Evolutionary conservation across 1,140 invertebrate species (phyloP), one percentile per base, ranked within the genome.

Genomic region (Drosophila tristis): DNA sequence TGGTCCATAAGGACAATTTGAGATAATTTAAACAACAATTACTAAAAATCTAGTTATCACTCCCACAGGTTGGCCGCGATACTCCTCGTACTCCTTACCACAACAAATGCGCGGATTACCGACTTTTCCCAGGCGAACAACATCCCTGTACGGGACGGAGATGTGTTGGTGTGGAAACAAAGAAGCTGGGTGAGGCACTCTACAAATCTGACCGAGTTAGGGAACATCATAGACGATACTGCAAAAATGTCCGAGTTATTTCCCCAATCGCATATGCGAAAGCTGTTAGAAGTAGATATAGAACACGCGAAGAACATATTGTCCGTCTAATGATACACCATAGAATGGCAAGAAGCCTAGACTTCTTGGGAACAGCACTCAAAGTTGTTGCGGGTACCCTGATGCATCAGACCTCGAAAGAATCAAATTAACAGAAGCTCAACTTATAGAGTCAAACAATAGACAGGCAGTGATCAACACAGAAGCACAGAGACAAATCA

Each of bases 41-140:
- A 16, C 16, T 16, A 16, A 0, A 16, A 16, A 16, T 16, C 16
- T 16, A 16, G 16, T 16, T 16, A 16, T 16, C 16, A 16, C 16
- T 16, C 16, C 16, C 16, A 16, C 16, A 16, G 16, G 16, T 16
- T 16, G 16, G 16, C 16, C 16, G 16, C 16, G 16, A 16, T 16
- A 16, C 16, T 16, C 16, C 16, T 16, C 16, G 1, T 1, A 16
- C 5, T 55, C 3, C 15, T 66, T 8, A n/a, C 49, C 39, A 44
- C 25, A 4, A 31, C 49, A 15, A 70, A 16, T 31, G 53, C 60
- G 6, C 20, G 50, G 35, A 47, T 73, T 11, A 76, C 62, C 7
- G 50, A 67, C 31, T 65, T 63, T 45, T 74, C 75, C 13, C 56
- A 74, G 6, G 26, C 58, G 0, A 62, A 57, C 7, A 68, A 78